phyloP scores from a whole-genome alignment of 2,888 invertebrate genomes.

The Xiphydria camelus region DNA sequence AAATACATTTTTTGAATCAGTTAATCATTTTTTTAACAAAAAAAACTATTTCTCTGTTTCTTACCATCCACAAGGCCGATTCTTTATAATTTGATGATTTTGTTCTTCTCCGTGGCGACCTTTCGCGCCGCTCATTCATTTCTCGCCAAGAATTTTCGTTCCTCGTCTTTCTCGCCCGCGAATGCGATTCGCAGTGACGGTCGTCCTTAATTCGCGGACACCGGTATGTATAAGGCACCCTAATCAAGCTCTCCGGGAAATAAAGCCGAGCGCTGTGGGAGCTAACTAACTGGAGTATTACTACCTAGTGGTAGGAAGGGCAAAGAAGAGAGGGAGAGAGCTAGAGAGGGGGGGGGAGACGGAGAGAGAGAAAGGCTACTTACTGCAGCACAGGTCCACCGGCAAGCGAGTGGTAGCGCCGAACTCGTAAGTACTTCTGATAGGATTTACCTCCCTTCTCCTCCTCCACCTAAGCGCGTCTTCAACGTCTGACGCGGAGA shows the following conservation, averaged over 20 bases:
- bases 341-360: constrained; percentile 3
- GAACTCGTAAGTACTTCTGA: constrained; percentile 52
- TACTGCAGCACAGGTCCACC: constrained; percentile 20
- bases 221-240: too few relatives aligned
- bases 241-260: constrained; percentile 27
- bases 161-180: too few relatives aligned
- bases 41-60: too few relatives aligned
- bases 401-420: constrained; percentile 35
- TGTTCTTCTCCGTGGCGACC: too few relatives aligned
- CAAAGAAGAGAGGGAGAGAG: constrained; percentile 18
- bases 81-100: too few relatives aligned
- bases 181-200: too few relatives aligned
- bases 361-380: constrained; percentile 1
- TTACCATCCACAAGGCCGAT: too few relatives aligned
- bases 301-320: constrained; percentile 35
- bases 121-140: too few relatives aligned
- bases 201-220: constrained; percentile 29
- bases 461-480: constrained; percentile 12
- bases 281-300: constrained; percentile 31
- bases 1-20: too few relatives aligned
- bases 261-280: constrained; percentile 6
- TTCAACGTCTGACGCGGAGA: constrained; percentile 15
- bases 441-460: constrained; percentile 51
- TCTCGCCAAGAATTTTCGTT: too few relatives aligned
- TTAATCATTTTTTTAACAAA: too few relatives aligned